Percentiles rank a stretch among this genome's conserved stretches.
Evolutionary conservation across 2,797 vertebrate species (phyloP).

Genomic region (Oreochromis grahami): DNA sequence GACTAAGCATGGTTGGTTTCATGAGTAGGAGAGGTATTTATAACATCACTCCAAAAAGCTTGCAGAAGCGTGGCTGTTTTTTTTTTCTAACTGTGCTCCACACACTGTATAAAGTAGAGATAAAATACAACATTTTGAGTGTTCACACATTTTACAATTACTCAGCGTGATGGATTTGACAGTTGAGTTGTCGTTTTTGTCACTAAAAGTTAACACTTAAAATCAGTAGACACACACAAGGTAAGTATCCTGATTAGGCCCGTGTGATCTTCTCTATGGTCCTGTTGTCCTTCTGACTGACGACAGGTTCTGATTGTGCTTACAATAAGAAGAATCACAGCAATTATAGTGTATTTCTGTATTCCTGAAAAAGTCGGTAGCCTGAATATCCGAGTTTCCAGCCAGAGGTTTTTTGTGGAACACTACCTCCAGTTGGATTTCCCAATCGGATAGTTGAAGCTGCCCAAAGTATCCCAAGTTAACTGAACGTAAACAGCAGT

Average conservation of each 20-base stretch:
- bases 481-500: not conserved
- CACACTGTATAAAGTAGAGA: not conserved
- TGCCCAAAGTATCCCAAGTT: not conserved
- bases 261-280: not conserved
- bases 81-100: not conserved
- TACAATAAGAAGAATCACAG: not conserved
- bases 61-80: not conserved
- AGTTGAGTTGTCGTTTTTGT: not conserved
- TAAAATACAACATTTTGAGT: not conserved
- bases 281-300: not conserved
- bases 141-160: not conserved
- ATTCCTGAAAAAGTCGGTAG: not conserved
- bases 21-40: not conserved
- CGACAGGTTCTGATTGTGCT: fast-evolving
- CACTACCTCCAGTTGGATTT: not conserved
- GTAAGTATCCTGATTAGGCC: not conserved
- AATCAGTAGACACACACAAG: not conserved
- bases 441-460: not conserved
- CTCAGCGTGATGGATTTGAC: not conserved
- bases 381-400: not conserved
- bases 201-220: not conserved
- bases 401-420: not conserved
- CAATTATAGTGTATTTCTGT: not conserved
- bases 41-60: not conserved
- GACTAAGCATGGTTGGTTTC: not conserved